These are phyloP conservation scores for Norana najaformis DNA, from an alignment of 2,888 invertebrate genomes.

Conservation along the genomic window DNA sequence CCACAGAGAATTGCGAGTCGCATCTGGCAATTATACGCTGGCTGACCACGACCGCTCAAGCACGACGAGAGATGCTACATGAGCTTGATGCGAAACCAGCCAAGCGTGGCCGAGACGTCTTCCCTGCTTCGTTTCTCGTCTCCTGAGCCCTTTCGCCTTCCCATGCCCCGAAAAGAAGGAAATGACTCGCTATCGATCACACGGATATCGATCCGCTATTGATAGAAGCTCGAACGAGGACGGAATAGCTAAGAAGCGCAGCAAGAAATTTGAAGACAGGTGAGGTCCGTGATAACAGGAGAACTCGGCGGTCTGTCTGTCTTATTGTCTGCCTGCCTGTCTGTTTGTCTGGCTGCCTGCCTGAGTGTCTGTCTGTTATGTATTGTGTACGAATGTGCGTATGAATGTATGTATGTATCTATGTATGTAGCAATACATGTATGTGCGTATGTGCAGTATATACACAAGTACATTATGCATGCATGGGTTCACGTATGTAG, in stretches of 20 bases:
- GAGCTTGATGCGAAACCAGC: neutral
- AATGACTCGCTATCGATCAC: neutral
- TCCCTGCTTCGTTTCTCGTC: neutral
- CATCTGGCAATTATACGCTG: neutral
- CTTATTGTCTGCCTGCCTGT: too few species aligned
- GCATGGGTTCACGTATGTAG: too few species aligned
- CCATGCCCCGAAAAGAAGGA: neutral
- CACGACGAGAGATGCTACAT: neutral
- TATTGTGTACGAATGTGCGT: too few species aligned
- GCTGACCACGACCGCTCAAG: neutral
- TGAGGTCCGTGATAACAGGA: neutral
- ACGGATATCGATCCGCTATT: neutral
- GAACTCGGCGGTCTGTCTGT: neutral
- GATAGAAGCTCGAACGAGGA: neutral
- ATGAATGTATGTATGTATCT: neutral
- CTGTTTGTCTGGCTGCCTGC: neutral
- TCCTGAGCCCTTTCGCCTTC: neutral
- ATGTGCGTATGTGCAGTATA: too few species aligned
- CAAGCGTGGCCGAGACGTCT: neutral
- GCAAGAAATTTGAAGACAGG: neutral
- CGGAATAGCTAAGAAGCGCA: neutral
- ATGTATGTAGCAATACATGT: neutral
- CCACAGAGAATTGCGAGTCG: conserved; percentile 6
- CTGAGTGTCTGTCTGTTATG: too few species aligned
- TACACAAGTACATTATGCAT: too few species aligned